Evolutionary conservation across 2,797 vertebrate genomes (phyloP), one percentile per base, ranked within the genome.

Genomic region (Poecilia velifera): DNA sequence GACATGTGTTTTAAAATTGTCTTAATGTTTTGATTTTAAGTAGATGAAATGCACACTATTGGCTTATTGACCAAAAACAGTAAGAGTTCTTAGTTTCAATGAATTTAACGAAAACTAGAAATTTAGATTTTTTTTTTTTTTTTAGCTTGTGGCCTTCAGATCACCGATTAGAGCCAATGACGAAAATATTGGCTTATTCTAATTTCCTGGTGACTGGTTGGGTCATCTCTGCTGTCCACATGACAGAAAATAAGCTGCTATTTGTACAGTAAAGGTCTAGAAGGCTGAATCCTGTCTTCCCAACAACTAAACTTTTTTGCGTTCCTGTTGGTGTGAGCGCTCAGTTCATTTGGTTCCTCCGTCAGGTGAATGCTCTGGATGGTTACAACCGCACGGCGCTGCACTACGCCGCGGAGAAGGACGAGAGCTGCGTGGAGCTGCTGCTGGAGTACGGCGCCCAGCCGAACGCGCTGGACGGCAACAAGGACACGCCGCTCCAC

Each of bases 371-470:
- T 0, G 96, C 98, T 55, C 85, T 98, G 94, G 98, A 99, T 14
- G 98, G 98, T 41, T 99, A 99, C 88, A 98, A 98, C 92, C 97
- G 98, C 49, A 98, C 98, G 0, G 98, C 98, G 0, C 95, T 99
- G 43, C 98, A 99, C 91, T 99, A 99, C 0, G 98, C 98, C 0
- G 98, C 98, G 0, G 98, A 99, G 77, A 99, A 98, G 81, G 98
- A 99, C 0, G 98, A 98, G 80, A 96, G 95, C 49, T 99, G 98
- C 0, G 98, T 99, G 89, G 98, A 99, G 88, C 95, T 99, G 64
- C 95, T 99, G 1, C 64, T 99, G 91, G 98, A 98, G 79, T 98
- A 98, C 0, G 98, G 98, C 0, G 98, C 98, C 66, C 95, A 96
- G 81, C 97, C 98, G 73, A 96, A 99, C 0, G 97, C 97, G 0